These are phyloP conservation scores for Vidua macroura DNA, from an alignment of 2,113 vertebrate species.

Conservation along the genomic window DNA sequence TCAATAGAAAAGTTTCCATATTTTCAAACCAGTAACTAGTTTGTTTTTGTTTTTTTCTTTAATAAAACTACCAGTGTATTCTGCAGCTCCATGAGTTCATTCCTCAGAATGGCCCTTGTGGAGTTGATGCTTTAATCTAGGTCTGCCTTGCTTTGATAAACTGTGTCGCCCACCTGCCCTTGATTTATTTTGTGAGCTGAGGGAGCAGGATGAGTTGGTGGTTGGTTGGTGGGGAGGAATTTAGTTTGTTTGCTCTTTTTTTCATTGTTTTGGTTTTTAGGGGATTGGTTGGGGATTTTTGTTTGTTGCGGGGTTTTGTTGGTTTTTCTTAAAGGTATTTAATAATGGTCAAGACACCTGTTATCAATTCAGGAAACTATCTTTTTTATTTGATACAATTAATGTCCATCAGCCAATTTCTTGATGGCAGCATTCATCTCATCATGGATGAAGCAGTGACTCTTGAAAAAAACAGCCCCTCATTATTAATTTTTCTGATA, in stretches of 20 bases:
- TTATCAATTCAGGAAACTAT: conserved; percentile 6
- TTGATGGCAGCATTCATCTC: neutral
- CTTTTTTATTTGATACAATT: conserved; percentile 30
- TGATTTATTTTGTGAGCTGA: neutral
- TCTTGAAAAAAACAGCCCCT: conserved; percentile 51
- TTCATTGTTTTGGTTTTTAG: neutral
- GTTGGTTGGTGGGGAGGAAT: fast-evolving
- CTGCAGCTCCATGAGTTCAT: neutral
- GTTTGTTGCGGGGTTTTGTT: neutral
- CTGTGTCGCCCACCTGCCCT: neutral
- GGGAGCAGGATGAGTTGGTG: neutral
- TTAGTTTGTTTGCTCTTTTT: neutral
- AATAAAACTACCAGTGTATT: neutral
- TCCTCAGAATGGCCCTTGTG: neutral
- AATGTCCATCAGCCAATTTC: neutral
- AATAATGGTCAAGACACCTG: conserved; percentile 15
- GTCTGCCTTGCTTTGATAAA: neutral
- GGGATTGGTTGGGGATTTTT: too few relatives aligned
- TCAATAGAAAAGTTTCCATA: neutral
- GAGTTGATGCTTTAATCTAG: neutral
- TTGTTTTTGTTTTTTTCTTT: neutral
- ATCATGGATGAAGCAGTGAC: neutral
- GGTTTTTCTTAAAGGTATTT: neutral
- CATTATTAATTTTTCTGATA: conserved; percentile 58
- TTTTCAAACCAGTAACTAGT: neutral